Base-by-base conservation (phyloP, 2,113 vertebrate genomes). In the Bujurquina vittata region DNA sequence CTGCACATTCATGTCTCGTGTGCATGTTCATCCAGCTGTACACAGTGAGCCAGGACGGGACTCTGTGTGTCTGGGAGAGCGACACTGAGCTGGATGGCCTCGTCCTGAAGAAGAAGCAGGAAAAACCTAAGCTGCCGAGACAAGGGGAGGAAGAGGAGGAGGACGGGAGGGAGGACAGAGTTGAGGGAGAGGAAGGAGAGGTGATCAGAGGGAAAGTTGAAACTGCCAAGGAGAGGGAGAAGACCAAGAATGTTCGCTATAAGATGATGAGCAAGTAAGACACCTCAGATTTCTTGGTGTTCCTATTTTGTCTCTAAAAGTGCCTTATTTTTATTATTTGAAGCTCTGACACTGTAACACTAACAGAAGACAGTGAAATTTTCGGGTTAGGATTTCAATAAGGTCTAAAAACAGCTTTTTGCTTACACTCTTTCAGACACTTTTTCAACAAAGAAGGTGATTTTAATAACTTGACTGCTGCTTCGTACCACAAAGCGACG, bases 381-480 rank as follows among this genome's bases (percentile, higher is more conserved):
- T 46, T 72, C 5, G 43, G 10, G 1, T 72, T 52, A 52, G 26
- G 65, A 72, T 52, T 52, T 2, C 12, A 52, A 10, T 52, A 46
- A 52, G 26, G 20, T 52, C 46, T 54, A 52, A 72, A 72, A 72
- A 31, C 43, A 54, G 46, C 67, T 20, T 54, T 52, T 72, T 72
- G 17, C 3, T 31, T 73, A 11, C 54, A 1, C 40, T 20, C 22
- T 26, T 69, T 0, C 7, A 99, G 98, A 87, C 94, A 98, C 88
- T 99, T 97, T 89, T 98, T 99, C 90, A 99, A 99, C 87, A 99
- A 98, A 74, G 97, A 98, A 73, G 97, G 97, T 0, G 97, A 99
- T 62, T 99, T 98, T 85, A 99, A 97, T 86, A 96, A 94, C 26
- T 84, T 99, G 87, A 99, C 98, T 0, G 92, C 97, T 0, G 96